A percentile compares a stretch with the other conserved stretches of the same genome.
Evolutionary conservation across 2,888 invertebrate genomes (phyloP).

Genomic region (Perithous albicinctus): DNA sequence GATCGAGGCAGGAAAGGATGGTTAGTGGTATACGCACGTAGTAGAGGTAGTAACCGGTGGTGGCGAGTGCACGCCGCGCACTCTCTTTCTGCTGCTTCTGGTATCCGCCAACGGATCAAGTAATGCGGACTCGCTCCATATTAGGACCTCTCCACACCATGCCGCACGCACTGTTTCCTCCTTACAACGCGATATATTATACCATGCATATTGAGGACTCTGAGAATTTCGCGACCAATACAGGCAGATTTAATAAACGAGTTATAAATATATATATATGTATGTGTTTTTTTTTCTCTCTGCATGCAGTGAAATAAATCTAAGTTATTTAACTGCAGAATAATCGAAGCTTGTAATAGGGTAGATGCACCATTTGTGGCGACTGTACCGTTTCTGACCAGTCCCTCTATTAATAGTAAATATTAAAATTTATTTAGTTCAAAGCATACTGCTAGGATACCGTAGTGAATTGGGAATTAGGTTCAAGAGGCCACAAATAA

Average conservation of each 20-base stretch:
- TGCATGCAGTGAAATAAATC: not conserved
- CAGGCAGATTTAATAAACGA: conserved; percentile 40
- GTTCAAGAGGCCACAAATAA: too few relatives aligned
- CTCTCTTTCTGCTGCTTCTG: conserved; percentile 57
- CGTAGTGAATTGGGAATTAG: too few relatives aligned
- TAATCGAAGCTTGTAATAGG: not conserved
- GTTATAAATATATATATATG: too few relatives aligned
- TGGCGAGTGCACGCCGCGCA: conserved; percentile 48
- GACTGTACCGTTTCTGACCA: too few relatives aligned
- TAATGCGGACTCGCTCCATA: conserved; percentile 82
- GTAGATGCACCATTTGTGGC: too few relatives aligned
- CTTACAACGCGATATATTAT: conserved; percentile 71
- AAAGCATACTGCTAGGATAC: too few relatives aligned
- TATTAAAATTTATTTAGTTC: too few relatives aligned
- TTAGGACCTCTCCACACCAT: conserved; percentile 77
- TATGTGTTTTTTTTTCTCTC: not conserved
- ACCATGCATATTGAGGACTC: conserved; percentile 73
- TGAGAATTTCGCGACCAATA: conserved; percentile 28
- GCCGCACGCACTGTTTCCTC: conserved; percentile 72
- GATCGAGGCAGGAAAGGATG: conserved; percentile 62
- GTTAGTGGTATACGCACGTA: conserved; percentile 66
- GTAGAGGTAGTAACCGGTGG: conserved; percentile 58
- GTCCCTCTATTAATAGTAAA: too few relatives aligned
- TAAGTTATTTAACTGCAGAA: not conserved
- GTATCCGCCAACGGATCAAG: conserved; percentile 76